Evolutionary conservation across 2,888 invertebrate genomes (phyloP), one percentile per base, ranked within the genome.

Genomic region (Nomada ruficornis): DNA sequence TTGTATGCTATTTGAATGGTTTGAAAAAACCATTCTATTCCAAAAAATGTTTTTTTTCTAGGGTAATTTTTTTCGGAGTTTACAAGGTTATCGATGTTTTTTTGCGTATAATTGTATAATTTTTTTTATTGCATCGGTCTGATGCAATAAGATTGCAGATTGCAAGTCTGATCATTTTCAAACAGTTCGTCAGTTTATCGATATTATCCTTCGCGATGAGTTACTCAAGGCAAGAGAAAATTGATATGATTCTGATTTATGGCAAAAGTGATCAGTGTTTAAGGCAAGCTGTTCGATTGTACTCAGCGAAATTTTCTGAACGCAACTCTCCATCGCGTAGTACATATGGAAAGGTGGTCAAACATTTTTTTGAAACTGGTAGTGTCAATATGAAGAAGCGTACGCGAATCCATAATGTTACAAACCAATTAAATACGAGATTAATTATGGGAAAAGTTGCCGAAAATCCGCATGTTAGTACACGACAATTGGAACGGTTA

Each of bases 381-480:
- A 69, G 3, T 69, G 36, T 69, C 26, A 26, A 26, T 26, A 26
- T 2, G 18, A 69, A 71, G 20, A 50, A 60, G 50, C 52, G 52
- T 50, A 52, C 29, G 15, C 60, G 70, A 50, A 70, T 52, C 50
- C 59, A 11, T 59, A 70, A 44, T 59, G 47, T 60, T 59, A 60
- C 13, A 11, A 59, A 70, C 50, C 47, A 59, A 70, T 57, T 26
- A 60, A 70, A 10, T 20, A 60, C 0, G 44, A 60, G 20, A 60
- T 59, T 15, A 36, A 71, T 71, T 60, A 42, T 62, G 62, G n/a
- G 0, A 52, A 71, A 71, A 62, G 62, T 71, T 52, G 62, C 60
- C 20, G 63, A 72, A 72, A 72, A 72, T 63, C 54, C 72, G 42
- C 62, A 55, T 55, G 23, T 72, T 4, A 72, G 68, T 60, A 44